These are phyloP conservation scores for Enteromius fasciolatus DNA, from an alignment of 2,797 vertebrate species.

Conservation along the genomic window DNA sequence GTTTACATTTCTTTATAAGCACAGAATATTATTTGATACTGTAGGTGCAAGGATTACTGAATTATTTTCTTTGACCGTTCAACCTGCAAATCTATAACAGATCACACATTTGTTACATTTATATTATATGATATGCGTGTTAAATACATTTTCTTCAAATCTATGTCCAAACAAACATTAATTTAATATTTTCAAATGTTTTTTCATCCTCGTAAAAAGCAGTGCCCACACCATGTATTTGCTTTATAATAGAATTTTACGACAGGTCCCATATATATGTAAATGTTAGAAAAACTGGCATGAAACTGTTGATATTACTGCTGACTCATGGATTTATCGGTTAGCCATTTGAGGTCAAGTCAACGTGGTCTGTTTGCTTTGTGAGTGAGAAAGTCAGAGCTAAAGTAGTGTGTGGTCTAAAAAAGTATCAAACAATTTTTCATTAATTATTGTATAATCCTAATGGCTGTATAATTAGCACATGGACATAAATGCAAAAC, in stretches of 20 bases:
- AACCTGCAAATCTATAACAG: background rate
- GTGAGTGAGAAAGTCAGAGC: background rate
- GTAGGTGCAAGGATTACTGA: background rate
- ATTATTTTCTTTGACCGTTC: background rate
- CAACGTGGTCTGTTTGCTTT: constrained; percentile 40
- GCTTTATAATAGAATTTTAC: constrained; percentile 20
- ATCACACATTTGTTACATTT: background rate
- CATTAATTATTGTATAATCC: background rate
- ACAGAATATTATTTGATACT: background rate
- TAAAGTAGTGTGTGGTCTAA: background rate
- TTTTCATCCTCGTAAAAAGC: background rate
- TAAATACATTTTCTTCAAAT: background rate
- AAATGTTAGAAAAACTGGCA: constrained; percentile 14
- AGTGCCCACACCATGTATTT: background rate
- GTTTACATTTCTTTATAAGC: background rate
- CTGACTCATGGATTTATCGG: constrained; percentile 24
- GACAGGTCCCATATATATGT: background rate
- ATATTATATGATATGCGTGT: background rate
- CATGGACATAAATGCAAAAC: background rate
- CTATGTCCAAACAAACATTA: background rate
- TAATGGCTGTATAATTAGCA: background rate
- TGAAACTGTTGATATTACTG: background rate
- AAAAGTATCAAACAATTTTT: background rate
- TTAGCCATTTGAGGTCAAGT: constrained; percentile 44
- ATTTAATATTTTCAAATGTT: background rate